Conservation (phyloP, 2,888 invertebrate genomes). For the Pristionchus fissidentatus region DNA sequence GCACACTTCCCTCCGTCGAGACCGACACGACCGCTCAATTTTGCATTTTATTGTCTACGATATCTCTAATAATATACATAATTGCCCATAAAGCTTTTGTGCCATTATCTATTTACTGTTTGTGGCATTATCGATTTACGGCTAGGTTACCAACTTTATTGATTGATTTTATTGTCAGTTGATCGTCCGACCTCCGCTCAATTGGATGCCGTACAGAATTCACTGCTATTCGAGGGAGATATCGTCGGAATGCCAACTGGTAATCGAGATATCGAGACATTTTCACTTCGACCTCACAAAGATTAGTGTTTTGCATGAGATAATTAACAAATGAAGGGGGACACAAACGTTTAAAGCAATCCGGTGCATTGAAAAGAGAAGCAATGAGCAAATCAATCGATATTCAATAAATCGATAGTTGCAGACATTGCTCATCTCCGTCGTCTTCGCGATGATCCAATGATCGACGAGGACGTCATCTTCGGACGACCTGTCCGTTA, state of each 20-base stretch:
- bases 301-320: too few species aligned
- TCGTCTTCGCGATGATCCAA: conserved; percentile 61
- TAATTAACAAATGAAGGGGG: too few species aligned
- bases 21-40: too few species aligned
- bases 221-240: conserved; percentile 80
- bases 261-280: conserved; percentile 38
- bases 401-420: background rate
- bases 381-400: background rate
- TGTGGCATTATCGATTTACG: background rate
- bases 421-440: conserved; percentile 49
- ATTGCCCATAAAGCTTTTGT: background rate
- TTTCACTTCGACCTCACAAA: background rate
- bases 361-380: background rate
- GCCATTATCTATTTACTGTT: too few species aligned
- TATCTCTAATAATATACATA: too few species aligned
- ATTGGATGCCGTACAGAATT: conserved; percentile 73
- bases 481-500: conserved; percentile 66
- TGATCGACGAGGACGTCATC: conserved; percentile 59
- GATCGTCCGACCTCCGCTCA: conserved; percentile 66
- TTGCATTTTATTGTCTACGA: background rate
- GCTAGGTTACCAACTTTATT: background rate
- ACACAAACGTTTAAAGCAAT: too few species aligned
- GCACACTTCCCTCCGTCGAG: too few species aligned
- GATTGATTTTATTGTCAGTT: conserved; percentile 58
- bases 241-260: conserved; percentile 77